Conservation (phyloP, 2,888 invertebrate genomes). For the Nomada goodeniana region DNA sequence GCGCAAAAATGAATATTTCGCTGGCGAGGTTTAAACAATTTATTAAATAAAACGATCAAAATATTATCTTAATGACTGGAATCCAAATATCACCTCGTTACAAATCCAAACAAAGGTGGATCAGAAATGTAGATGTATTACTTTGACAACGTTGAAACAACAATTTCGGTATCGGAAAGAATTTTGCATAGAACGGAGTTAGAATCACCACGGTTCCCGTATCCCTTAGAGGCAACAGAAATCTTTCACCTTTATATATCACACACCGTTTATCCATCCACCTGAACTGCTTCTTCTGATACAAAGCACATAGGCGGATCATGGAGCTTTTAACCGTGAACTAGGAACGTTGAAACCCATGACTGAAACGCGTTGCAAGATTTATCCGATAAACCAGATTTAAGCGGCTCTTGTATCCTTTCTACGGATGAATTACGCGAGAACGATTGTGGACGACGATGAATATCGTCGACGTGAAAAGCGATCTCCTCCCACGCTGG, state of each 20-base stretch:
- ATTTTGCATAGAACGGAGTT: background rate
- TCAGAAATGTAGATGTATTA: no score
- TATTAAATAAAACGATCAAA: no score
- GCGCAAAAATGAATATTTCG: no score
- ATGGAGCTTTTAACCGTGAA: conserved; percentile 60
- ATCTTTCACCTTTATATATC: conserved; percentile 60
- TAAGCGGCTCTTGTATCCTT: conserved; percentile 66
- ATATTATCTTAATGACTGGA: no score
- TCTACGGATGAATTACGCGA: conserved; percentile 57
- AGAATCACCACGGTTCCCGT: conserved; percentile 7
- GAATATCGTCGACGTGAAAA: conserved; percentile 61
- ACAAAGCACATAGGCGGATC: conserved; percentile 57
- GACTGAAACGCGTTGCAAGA: conserved; percentile 62
- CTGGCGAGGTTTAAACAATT: no score
- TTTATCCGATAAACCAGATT: conserved; percentile 73
- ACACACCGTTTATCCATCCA: conserved; percentile 60
- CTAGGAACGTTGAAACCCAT: conserved; percentile 60
- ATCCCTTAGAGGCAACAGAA: conserved; percentile 18
- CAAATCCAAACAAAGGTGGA: no score
- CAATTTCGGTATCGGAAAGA: background rate
- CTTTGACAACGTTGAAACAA: no score
- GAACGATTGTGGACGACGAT: conserved; percentile 54
- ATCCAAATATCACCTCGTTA: no score
- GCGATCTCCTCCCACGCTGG: conserved; percentile 41
- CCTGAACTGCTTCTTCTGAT: conserved; percentile 67